Conservation (phyloP, 2,888 invertebrate species). For the Amblyteles armatorius region DNA sequence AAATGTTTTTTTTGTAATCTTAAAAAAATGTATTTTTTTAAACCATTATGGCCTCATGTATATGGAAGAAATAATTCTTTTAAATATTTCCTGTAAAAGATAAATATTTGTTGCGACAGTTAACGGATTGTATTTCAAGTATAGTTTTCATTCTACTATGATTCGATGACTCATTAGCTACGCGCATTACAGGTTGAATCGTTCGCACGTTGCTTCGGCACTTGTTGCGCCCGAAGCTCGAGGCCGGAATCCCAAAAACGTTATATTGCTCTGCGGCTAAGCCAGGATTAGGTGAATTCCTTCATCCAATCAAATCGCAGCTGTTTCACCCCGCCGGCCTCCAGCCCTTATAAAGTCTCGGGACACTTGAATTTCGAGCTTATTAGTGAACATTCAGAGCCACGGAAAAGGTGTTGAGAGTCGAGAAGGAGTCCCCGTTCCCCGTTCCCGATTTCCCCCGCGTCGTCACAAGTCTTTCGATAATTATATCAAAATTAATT, state of each 20-base stretch:
- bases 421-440: background rate
- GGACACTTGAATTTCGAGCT: background rate
- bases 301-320: conserved; percentile 14
- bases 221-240: background rate
- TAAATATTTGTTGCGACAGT: no score
- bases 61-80: no score
- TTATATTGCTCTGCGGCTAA: background rate
- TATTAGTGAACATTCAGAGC: conserved; percentile 35
- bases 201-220: background rate
- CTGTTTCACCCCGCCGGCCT: background rate
- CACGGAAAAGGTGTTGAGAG: background rate
- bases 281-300: background rate
- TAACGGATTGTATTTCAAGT: no score
- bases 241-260: background rate
- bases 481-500: background rate
- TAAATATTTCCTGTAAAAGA: no score
- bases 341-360: conserved; percentile 12
- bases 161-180: background rate
- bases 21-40: no score
- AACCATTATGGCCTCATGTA: no score
- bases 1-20: no score
- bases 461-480: background rate
- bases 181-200: background rate
- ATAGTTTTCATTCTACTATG: background rate
- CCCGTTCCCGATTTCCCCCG: background rate